These are phyloP conservation scores for Euspilapteryx auroguttella DNA, from an alignment of 2,888 invertebrate genomes.

Conservation along the genomic window DNA sequence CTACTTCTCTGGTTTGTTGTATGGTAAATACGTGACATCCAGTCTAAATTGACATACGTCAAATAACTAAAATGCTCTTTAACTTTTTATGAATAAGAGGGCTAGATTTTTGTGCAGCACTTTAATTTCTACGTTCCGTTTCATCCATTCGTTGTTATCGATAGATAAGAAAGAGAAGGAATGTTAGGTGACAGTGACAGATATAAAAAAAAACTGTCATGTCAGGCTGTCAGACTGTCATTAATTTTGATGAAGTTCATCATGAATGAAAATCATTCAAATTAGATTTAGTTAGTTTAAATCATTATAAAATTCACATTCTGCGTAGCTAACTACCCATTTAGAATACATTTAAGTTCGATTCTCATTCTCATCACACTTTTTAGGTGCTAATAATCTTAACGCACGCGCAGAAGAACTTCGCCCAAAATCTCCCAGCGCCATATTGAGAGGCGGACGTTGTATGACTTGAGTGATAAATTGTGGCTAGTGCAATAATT, in stretches of 20 bases:
- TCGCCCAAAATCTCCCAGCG: constrained; percentile 66
- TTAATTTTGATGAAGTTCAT: constrained; percentile 29
- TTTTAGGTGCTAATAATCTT: constrained; percentile 44
- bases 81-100: no score
- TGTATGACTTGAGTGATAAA: constrained; percentile 63
- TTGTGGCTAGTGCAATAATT: constrained; percentile 60
- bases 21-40: no score
- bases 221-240: constrained; percentile 22
- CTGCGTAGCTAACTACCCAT: constrained; percentile 4
- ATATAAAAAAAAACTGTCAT: no score
- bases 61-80: no score
- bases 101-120: no score
- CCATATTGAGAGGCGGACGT: constrained; percentile 78
- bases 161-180: no score
- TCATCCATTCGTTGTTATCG: no score
- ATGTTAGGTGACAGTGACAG: no score
- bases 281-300: constrained; percentile 1
- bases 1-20: no score
- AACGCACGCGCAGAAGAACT: constrained; percentile 56
- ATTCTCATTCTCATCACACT: constrained; percentile 10
- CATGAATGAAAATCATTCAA: constrained; percentile 25
- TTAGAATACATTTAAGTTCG: constrained; percentile 16
- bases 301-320: no score
- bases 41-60: no score
- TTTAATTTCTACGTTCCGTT: not conserved